Conservation (phyloP, 1,140 invertebrate genomes). For the Brachionus paranguensis region DNA sequence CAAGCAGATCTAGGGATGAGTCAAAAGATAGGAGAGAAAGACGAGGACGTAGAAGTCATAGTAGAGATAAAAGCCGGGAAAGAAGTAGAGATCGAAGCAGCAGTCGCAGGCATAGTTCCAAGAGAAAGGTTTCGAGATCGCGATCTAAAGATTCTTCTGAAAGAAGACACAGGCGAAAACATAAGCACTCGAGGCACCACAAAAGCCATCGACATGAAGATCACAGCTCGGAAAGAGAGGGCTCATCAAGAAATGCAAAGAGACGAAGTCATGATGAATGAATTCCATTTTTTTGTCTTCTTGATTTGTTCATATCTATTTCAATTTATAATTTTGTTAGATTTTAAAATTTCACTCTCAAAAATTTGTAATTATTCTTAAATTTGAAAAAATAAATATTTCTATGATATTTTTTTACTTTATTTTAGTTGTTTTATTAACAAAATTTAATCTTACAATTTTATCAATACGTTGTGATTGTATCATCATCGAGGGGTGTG, state of each 20-base stretch:
- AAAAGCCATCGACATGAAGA: slow-evolving; percentile 16
- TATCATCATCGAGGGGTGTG: too few relatives aligned
- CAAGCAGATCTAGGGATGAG: not conserved
- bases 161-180: not conserved
- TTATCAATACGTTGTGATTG: too few relatives aligned
- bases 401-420: not conserved
- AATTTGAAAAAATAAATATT: slow-evolving; percentile 1
- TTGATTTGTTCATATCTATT: not conserved
- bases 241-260: not conserved
- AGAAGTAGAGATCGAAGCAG: not conserved
- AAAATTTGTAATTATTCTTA: not conserved
- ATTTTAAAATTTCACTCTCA: not conserved
- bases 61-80: not conserved
- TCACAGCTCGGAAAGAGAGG: not conserved
- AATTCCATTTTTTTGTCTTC: not conserved
- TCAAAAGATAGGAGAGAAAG: not conserved
- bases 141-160: not conserved
- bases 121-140: not conserved
- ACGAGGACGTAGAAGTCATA: not conserved
- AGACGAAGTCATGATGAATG: slow-evolving; percentile 12
- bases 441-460: too few relatives aligned
- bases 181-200: not conserved
- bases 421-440: too few relatives aligned
- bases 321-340: not conserved
- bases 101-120: not conserved